Percentiles rank a stretch among this genome's conserved stretches.
Conservation (phyloP, 2,113 vertebrate species). For the Cyanoliseus patagonus region DNA sequence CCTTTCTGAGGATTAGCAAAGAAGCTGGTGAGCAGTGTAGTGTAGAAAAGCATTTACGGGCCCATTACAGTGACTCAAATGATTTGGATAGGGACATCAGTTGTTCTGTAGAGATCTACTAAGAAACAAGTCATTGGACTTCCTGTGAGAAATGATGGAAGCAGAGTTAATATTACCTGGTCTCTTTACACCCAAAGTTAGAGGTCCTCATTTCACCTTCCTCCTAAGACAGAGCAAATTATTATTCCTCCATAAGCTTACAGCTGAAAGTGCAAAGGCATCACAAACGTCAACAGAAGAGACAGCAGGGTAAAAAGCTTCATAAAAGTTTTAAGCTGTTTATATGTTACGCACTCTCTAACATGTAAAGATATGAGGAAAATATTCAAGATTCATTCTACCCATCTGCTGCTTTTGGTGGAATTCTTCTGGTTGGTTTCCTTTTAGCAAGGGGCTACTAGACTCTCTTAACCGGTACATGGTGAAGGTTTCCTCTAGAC, state of each 20-base stretch:
- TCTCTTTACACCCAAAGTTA: not conserved
- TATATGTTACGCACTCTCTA: not conserved
- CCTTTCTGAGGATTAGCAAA: conserved; percentile 23
- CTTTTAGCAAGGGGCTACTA: not conserved
- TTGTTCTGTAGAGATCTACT: not conserved
- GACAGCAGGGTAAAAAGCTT: not conserved
- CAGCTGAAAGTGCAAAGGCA: not conserved
- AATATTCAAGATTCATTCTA: not conserved
- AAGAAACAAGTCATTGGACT: not conserved
- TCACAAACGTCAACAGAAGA: not conserved
- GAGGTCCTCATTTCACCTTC: not conserved
- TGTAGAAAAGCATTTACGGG: not conserved
- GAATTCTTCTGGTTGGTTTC: not conserved
- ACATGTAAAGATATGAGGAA: not conserved
- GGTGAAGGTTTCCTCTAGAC: not conserved
- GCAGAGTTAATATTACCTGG: not conserved
- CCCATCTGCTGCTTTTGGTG: not conserved
- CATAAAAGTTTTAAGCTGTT: not conserved
- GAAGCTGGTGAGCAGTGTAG: not conserved
- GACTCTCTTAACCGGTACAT: not conserved
- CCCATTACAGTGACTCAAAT: not conserved
- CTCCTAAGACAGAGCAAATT: not conserved
- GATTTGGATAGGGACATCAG: not conserved
- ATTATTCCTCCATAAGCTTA: not conserved
- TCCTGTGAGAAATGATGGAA: not conserved